Evolutionary conservation across 1,140 invertebrate species (phyloP).

Genomic region (Drosophila murphyi): DNA sequence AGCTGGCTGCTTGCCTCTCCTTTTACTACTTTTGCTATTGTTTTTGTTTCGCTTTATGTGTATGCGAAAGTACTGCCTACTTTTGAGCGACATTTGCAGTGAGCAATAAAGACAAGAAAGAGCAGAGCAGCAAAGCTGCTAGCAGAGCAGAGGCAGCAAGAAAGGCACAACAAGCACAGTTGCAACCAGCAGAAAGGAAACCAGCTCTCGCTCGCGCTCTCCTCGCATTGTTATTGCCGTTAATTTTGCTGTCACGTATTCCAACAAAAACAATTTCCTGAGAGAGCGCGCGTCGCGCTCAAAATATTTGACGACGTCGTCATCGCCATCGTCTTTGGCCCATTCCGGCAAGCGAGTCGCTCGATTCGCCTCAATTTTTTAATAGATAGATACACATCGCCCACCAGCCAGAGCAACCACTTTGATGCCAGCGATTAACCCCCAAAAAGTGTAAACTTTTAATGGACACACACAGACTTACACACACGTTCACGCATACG

Average conservation of each 20-base stretch:
- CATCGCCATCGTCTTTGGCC: slow-evolving; percentile 64
- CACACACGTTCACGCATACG: slow-evolving; percentile 6
- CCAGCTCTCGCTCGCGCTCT: slow-evolving; percentile 42
- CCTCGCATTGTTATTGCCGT: slow-evolving; percentile 65
- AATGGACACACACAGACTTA: slow-evolving; percentile 45
- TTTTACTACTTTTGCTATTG: neutral
- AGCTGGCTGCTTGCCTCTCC: neutral
- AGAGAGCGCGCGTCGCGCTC: slow-evolving; percentile 56
- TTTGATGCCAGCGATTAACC: slow-evolving; percentile 73
- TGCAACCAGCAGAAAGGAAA: slow-evolving; percentile 24
- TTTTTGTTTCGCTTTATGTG: slow-evolving; percentile 1
- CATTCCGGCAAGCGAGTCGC: slow-evolving; percentile 41
- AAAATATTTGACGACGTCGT: slow-evolving; percentile 41
- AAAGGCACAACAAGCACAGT: neutral
- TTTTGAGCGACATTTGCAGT: slow-evolving; percentile 26
- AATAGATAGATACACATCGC: slow-evolving; percentile 80
- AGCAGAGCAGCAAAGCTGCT: slow-evolving; percentile 1
- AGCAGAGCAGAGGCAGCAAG: neutral
- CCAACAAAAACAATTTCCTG: slow-evolving; percentile 68
- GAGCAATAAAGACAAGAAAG: neutral
- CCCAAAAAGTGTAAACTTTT: slow-evolving; percentile 77
- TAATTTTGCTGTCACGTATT: slow-evolving; percentile 62
- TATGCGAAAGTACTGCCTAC: slow-evolving; percentile 33
- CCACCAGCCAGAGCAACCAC: slow-evolving; percentile 48
- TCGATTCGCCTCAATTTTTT: slow-evolving; percentile 77